Base-by-base conservation (phyloP, 2,888 invertebrate genomes). In the Drosophila dives region DNA sequence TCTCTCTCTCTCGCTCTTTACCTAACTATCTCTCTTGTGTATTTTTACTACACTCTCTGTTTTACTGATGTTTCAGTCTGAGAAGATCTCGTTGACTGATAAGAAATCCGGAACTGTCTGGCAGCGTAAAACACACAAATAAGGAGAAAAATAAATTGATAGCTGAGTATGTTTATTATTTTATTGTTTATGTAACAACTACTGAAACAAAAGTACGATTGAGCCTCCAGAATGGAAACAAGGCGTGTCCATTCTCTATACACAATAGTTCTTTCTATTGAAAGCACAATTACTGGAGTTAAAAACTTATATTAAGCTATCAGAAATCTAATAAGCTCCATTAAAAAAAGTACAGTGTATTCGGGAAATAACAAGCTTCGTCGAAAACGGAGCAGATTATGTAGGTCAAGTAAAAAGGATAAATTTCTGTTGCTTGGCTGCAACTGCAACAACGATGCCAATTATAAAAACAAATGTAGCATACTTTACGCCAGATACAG, bases 11-110 rank as follows among this genome's bases (percentile, higher is more conserved):
- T 23, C 33, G 32, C 15, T 36, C 17, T 15, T n/a, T 23, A 20
- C 11, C 8, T 23, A 56, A 40, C 15, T 40, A 32, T 45, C n/a
- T 40, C 12, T 26, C 0, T 45, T 45, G 8, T 4, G 23, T 23
- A 45, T 50, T 36, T 53, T 10, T 33, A 11, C 42, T 45, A 10
- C 48, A 34, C 42, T 51, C 32, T 68, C 61, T 55, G 36, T 26
- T 62, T 55, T 40, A 64, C 55, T 26, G 69, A 59, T 38, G 45
- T 55, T 59, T 62, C n/a, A 56, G 60, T 45, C 58, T 49, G 54
- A 61, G 67, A 50, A 48, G 79, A 83, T 83, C 82, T 71, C 54
- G 54, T 63, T 79, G 79, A 74, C 84, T 81, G 82, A 83, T 83
- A 83, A 83, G 72, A 65, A 48, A 12, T 33, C 54, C 69, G 61